phyloP scores from a whole-genome alignment of 2,888 invertebrate genomes.

The Neria commutata region DNA sequence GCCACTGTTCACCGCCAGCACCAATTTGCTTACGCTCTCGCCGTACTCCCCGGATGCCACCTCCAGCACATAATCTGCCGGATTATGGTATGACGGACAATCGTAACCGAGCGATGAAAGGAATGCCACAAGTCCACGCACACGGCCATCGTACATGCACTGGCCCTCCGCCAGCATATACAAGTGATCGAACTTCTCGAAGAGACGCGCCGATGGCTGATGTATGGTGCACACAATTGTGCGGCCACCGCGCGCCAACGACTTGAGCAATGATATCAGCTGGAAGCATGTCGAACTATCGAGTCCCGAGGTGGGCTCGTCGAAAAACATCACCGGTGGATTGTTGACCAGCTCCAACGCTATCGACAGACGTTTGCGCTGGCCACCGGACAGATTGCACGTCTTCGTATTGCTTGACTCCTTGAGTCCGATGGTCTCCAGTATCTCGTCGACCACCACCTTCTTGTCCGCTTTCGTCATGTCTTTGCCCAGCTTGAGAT shows the following conservation, averaged over 20 bases:
- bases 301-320: constrained; percentile 91
- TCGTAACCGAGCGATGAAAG: constrained; percentile 82
- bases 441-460: constrained; percentile 82
- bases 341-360: constrained; percentile 93
- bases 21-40: constrained; percentile 82
- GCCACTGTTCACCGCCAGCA: constrained; percentile 82
- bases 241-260: constrained; percentile 83
- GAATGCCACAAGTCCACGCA: constrained; percentile 85
- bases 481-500: constrained; percentile 86
- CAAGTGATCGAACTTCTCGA: constrained; percentile 94
- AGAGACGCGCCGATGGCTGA: constrained; percentile 92
- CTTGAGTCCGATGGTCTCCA: constrained; percentile 81
- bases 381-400: constrained; percentile 85
- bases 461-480: constrained; percentile 75
- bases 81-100: constrained; percentile 96
- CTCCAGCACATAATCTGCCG: constrained; percentile 97
- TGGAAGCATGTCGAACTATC: constrained; percentile 95
- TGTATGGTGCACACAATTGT: constrained; percentile 97
- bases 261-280: constrained; percentile 86
- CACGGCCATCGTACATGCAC: constrained; percentile 89
- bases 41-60: constrained; percentile 96
- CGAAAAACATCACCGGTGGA: constrained; percentile 97
- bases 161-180: constrained; percentile 92
- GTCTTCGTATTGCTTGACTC: constrained; percentile 82
- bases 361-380: constrained; percentile 88